Conservation (phyloP, 2,888 invertebrate species). For the Steinernema scapterisci region DNA sequence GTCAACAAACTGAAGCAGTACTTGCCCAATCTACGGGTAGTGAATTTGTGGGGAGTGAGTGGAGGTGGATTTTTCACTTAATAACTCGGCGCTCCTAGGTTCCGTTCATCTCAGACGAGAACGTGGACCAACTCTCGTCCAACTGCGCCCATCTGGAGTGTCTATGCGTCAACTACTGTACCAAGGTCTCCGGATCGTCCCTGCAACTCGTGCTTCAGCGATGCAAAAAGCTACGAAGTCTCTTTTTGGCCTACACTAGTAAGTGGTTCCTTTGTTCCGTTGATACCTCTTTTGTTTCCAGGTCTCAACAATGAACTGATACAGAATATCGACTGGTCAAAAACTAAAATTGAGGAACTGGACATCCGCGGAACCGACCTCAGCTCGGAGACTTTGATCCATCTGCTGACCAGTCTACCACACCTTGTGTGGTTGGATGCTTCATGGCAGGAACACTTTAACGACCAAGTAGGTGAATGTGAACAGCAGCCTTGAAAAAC, state of each 20-base stretch:
- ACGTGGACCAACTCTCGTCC: constrained; percentile 87
- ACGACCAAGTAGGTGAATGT: constrained; percentile 78
- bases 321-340: constrained; percentile 97
- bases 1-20: constrained; percentile 97
- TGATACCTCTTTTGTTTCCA: constrained; percentile 68
- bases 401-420: constrained; percentile 86
- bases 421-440: constrained; percentile 87
- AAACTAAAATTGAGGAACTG: constrained; percentile 84
- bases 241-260: constrained; percentile 97
- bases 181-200: constrained; percentile 92
- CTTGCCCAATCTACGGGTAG: constrained; percentile 93
- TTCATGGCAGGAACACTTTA: constrained; percentile 96
- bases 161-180: constrained; percentile 93
- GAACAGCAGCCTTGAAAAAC: background rate
- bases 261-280: constrained; percentile 59
- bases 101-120: constrained; percentile 81
- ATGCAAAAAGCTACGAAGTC: constrained; percentile 85
- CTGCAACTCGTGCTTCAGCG: constrained; percentile 90
- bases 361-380: constrained; percentile 97
- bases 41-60: constrained; percentile 97
- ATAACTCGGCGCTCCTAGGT: constrained; percentile 46
- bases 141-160: constrained; percentile 81
- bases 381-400: constrained; percentile 87
- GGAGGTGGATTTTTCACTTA: constrained; percentile 72
- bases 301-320: constrained; percentile 88